Conservation (phyloP, 2,113 vertebrate species). For the Xiphorhynchus elegans region DNA sequence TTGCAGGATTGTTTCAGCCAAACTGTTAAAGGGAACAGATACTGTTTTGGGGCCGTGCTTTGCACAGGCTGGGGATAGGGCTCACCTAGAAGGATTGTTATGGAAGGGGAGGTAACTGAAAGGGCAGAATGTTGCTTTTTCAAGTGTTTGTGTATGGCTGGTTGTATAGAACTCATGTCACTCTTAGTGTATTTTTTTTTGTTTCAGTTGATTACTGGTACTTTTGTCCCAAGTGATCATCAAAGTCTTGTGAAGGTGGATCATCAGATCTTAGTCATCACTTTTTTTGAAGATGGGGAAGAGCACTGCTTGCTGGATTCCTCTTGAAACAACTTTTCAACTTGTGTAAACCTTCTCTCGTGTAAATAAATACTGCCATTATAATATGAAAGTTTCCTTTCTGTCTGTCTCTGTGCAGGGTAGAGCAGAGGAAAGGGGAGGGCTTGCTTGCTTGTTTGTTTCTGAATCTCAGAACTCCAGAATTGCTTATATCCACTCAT, state of each 20-base stretch:
- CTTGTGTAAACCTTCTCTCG: neutral
- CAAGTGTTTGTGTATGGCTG: neutral
- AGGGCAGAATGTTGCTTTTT: neutral
- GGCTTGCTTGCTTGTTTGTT: neutral
- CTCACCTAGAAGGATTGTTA: neutral
- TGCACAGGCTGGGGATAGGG: neutral
- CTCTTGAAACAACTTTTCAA: neutral
- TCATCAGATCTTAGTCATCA: neutral
- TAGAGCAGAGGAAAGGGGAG: slow-evolving; percentile 4
- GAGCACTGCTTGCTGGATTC: neutral
- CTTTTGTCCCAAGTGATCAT: slow-evolving; percentile 59
- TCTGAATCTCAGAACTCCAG: neutral
- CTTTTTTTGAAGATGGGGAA: neutral
- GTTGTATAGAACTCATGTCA: neutral
- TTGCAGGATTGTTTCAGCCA: neutral
- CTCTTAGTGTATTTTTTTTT: neutral
- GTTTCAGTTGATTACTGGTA: slow-evolving; percentile 69
- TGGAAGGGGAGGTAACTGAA: neutral
- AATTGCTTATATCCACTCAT: neutral
- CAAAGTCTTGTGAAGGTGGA: neutral
- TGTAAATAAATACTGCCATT: slow-evolving; percentile 70
- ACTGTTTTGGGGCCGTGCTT: neutral
- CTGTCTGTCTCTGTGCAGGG: neutral
- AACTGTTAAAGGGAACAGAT: neutral
- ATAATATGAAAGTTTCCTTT: slow-evolving; percentile 25